Evolutionary conservation across 2,113 vertebrate species (phyloP).

Genomic region (Maccullochella peelii): DNA sequence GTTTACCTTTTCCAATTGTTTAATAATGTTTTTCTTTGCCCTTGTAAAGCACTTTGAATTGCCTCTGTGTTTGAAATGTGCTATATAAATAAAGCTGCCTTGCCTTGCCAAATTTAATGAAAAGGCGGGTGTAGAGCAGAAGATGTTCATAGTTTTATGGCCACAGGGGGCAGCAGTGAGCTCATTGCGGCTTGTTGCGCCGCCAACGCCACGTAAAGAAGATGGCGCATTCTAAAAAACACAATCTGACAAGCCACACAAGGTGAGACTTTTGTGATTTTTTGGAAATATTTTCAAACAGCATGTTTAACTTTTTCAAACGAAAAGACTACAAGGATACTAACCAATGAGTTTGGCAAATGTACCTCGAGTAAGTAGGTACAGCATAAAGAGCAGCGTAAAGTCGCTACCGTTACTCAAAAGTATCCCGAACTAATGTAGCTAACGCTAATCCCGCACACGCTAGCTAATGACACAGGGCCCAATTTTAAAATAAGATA

Average conservation of each 20-base stretch:
- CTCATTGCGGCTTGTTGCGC: not conserved
- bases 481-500: too few relatives aligned
- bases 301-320: not conserved
- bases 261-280: not conserved
- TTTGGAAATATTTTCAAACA: not conserved
- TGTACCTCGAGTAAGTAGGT: not conserved
- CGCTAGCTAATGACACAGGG: not conserved
- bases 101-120: too few relatives aligned
- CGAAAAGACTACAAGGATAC: not conserved
- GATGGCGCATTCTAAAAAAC: not conserved
- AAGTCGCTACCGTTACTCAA: not conserved
- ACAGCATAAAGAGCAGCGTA: not conserved
- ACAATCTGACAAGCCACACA: not conserved
- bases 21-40: too few relatives aligned
- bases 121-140: not conserved
- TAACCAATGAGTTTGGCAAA: not conserved
- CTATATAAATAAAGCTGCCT: too few relatives aligned
- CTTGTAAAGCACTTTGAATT: too few relatives aligned
- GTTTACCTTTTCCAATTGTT: not conserved
- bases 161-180: conserved; percentile 25
- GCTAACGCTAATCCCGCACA: not conserved
- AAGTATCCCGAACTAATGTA: not conserved
- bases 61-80: too few relatives aligned
- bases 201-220: not conserved
- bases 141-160: accelerated